Evolutionary conservation across 2,113 vertebrate genomes (phyloP).

Genomic region (Zapus hudsonius): DNA sequence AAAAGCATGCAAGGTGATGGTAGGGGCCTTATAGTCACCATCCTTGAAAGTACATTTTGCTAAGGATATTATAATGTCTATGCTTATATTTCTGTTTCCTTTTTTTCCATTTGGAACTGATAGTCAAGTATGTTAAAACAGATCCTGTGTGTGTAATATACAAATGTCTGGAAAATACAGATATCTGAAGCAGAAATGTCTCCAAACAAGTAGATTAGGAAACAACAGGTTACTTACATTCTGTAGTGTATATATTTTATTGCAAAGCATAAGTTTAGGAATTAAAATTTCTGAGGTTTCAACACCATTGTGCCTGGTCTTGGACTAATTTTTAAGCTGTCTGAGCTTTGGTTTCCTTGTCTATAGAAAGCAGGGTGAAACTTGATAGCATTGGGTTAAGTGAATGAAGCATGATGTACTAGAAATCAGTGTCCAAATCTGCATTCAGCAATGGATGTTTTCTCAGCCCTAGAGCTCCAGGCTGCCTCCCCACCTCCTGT

Average conservation of each 20-base stretch:
- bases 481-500: neutral
- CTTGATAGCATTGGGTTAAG: neutral
- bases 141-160: neutral
- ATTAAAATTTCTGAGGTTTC: neutral
- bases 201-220: neutral
- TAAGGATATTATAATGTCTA: neutral
- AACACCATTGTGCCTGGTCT: neutral
- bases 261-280: neutral
- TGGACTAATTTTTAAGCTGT: conserved; percentile 10
- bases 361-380: neutral
- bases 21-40: neutral
- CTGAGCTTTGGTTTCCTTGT: neutral
- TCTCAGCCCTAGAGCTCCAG: neutral
- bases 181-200: neutral
- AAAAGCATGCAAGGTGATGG: neutral
- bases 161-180: neutral
- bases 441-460: neutral
- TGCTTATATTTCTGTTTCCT: neutral
- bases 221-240: neutral
- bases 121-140: neutral
- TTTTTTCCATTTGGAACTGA: neutral
- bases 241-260: neutral
- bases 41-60: neutral
- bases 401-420: neutral
- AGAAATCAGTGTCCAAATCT: neutral